Evolutionary conservation across 1,140 invertebrate genomes (phyloP).

Genomic region (Saccostrea echinata): DNA sequence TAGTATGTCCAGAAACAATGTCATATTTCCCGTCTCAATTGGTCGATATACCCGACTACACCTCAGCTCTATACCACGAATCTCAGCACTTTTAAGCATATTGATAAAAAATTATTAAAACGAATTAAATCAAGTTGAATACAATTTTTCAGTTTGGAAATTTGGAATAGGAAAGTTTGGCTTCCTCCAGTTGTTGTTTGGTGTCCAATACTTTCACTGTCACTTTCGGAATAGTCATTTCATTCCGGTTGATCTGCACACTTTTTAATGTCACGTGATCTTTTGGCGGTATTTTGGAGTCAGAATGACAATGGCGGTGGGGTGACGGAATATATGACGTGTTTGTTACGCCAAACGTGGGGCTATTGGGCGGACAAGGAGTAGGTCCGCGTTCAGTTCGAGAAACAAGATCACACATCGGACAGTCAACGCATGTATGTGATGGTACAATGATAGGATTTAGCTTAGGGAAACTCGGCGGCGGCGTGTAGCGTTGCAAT

Average conservation of each 20-base stretch:
- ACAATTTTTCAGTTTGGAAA: background rate
- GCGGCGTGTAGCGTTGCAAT: slow-evolving; percentile 54
- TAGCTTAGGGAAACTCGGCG: slow-evolving; percentile 51
- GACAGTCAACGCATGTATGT: slow-evolving; percentile 64
- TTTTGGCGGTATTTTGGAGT: background rate
- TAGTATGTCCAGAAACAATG: no score
- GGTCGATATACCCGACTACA: no score
- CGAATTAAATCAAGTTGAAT: no score
- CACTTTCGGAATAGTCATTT: slow-evolving; percentile 29
- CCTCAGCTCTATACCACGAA: no score
- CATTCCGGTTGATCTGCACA: background rate
- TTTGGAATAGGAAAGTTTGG: slow-evolving; percentile 21
- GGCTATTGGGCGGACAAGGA: slow-evolving; percentile 63
- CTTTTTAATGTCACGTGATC: background rate
- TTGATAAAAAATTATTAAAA: no score
- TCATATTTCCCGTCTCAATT: no score
- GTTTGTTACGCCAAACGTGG: slow-evolving; percentile 35
- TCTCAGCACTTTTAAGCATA: no score
- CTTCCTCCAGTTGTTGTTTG: slow-evolving; percentile 37
- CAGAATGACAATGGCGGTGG: background rate
- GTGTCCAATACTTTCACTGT: slow-evolving; percentile 38
- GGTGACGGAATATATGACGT: background rate
- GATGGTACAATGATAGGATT: slow-evolving; percentile 66
- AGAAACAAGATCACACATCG: slow-evolving; percentile 60
- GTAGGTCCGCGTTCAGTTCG: slow-evolving; percentile 49